Evolutionary conservation across 2,888 invertebrate species (phyloP).

Genomic region (Hyposoter didymator): DNA sequence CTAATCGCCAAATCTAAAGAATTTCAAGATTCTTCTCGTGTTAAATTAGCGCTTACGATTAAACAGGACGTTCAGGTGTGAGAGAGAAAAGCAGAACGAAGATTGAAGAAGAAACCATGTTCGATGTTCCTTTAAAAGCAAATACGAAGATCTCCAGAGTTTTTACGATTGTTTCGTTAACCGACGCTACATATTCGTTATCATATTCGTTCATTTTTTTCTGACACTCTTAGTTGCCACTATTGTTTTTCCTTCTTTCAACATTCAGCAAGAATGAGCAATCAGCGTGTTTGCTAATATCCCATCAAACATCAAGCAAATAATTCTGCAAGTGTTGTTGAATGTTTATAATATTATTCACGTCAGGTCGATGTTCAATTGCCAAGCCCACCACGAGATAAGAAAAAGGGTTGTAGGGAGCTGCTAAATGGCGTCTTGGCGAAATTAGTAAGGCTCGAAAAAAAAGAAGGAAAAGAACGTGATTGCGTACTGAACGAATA

Average conservation of each 20-base stretch:
- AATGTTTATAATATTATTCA: slow-evolving; percentile 49
- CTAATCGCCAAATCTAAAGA: slow-evolving; percentile 66
- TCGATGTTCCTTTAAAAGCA: slow-evolving; percentile 79
- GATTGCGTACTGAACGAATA: slow-evolving; percentile 58
- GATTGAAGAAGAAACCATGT: slow-evolving; percentile 68
- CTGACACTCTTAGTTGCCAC: neutral
- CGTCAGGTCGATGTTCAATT: slow-evolving; percentile 70
- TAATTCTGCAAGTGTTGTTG: slow-evolving; percentile 21
- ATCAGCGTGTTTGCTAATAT: slow-evolving; percentile 29
- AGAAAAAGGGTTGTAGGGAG: slow-evolving; percentile 51
- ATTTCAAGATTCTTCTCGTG: slow-evolving; percentile 27
- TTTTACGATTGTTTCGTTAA: slow-evolving; percentile 53
- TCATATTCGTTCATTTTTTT: slow-evolving; percentile 6
- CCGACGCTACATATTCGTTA: slow-evolving; percentile 5
- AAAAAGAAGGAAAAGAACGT: slow-evolving; percentile 13
- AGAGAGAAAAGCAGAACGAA: neutral
- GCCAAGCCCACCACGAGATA: slow-evolving; percentile 26
- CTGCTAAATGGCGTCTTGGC: slow-evolving; percentile 65
- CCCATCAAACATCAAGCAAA: slow-evolving; percentile 5
- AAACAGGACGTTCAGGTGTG: slow-evolving; percentile 28
- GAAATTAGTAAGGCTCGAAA: slow-evolving; percentile 68
- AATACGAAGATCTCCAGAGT: slow-evolving; percentile 64
- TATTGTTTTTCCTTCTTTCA: slow-evolving; percentile 2
- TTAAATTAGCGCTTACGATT: slow-evolving; percentile 59
- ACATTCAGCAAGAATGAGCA: slow-evolving; percentile 28